Base-by-base conservation (phyloP, 2,113 vertebrate genomes). In the Albula glossodonta region DNA sequence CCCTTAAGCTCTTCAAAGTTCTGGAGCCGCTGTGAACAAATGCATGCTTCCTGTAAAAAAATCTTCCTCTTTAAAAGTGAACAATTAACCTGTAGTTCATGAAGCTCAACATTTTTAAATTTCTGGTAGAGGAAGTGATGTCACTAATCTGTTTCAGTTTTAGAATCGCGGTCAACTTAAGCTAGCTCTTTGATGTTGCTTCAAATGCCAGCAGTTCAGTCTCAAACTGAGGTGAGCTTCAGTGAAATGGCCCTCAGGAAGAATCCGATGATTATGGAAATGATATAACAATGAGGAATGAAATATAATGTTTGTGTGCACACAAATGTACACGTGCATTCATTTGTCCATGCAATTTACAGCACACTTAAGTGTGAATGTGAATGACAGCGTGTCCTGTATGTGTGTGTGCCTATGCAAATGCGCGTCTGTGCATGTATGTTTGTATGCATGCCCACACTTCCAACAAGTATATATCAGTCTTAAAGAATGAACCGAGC, bases 11-110 rank as follows among this genome's bases (percentile, higher is more conserved):
- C 82, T 84, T 85, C 80, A 87, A 87, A 78, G 57, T 66, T 83
- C 88, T 86, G 87, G 51, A 25, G 12, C 12, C 31, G 9, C 51
- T 51, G 17, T 48, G 70, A 74, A 74, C 70, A 31, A 74, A n/a
- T 25, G 70, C n/a, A 13, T 31, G 22, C 70, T 74, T 79, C 31
- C 15, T 70, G 63, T 60, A 85, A 81, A 81, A 81, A 87, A 80
- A 66, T 80, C 80, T 25, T 74, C 82, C 9, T 81, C 80, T 84
- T 84, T 84, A 85, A 91, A 84, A 87, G 83, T 86, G 51, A 86
- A 88, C 82, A 77, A 83, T 87, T 85, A 85, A 89, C 83, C 74
- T 84, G 60, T 49, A 83, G 83, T 51, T 86, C 82, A 83, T 48
- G 5, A 82, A 51, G 17, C 57, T 52, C 50, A 56, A 41, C 22